These are phyloP conservation scores for Sarcophilus harrisii DNA, from an alignment of 2,797 vertebrate species.

Conservation along the genomic window DNA sequence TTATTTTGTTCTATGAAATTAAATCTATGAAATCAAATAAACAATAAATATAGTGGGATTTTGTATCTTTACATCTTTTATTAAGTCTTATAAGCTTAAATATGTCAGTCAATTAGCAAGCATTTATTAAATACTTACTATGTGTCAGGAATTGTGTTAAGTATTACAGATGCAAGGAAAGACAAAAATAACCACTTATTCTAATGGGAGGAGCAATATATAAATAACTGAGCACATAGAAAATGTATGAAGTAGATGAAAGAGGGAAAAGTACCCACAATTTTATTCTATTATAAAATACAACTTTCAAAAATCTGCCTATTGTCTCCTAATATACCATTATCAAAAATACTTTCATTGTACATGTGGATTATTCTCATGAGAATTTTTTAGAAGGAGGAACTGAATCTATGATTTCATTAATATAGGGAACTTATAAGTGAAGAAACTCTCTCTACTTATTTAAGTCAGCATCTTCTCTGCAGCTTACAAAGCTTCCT, in stretches of 20 bases:
- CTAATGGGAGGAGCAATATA: background rate
- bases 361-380: background rate
- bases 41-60: background rate
- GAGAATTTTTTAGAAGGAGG: background rate
- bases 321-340: background rate
- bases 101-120: background rate
- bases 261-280: background rate
- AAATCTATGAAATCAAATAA: background rate
- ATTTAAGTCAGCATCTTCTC: background rate
- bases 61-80: background rate
- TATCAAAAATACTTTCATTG: background rate
- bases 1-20: background rate
- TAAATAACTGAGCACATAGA: background rate
- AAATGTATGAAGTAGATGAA: background rate
- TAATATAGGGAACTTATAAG: background rate
- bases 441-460: background rate
- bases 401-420: background rate
- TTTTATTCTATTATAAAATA: background rate
- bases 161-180: background rate
- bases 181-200: background rate
- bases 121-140: background rate
- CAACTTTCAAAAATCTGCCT: background rate
- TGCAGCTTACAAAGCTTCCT: background rate
- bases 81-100: background rate
- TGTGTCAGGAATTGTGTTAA: background rate